Base-by-base conservation (phyloP, 2,888 invertebrate species). In the Oeneis ivallda region DNA sequence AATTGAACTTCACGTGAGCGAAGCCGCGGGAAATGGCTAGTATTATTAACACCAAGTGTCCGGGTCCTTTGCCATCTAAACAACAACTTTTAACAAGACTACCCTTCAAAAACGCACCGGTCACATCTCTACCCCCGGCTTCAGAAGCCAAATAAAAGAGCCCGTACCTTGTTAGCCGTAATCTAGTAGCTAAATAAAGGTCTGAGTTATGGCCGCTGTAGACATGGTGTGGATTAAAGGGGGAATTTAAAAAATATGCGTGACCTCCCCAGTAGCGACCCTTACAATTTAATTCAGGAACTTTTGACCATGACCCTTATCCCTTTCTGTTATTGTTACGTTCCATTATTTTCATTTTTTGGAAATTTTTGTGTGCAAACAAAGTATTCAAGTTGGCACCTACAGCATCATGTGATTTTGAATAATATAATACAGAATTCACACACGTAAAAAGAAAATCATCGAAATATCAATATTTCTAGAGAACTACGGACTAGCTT, bases 111-210 rank as follows among this genome's bases (percentile, higher is more conserved):
- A 43, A 19, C 13, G 43, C 15, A 19, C 37, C 50, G 19, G 49
- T 34, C 52, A 19, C 17, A 45, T 47, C n/a, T 17, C 41, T 58
- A 53, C 34, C 41, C 45, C 59, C 52, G 26, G 61, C 19, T 59
- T 58, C 53, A 43, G 52, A 13, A 43, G 41, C 52, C 57, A 41
- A 52, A 64, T 64, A 64, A 41, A 64, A 59, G 43, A 52, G 34
- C 17, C 13, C 32, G 59, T 50, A 32, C 50, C 64, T 64, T 61
- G 61, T 61, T 61, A 41, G 41, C 59, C 73, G 74, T 84, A 84
- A 85, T 85, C 82, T 84, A 82, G 84, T 77, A 79, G 79, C 81
- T 82, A 82, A 85, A 87, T 83, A 87, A 85, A 83, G 81, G 80
- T 76, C 75, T 81, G 83, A 86, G 78, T 85, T 84, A 85, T 78